Percentiles rank a stretch among this genome's conserved stretches.
phyloP scores from a whole-genome alignment of 2,797 vertebrate species.

The Rhinichthys osculus region DNA sequence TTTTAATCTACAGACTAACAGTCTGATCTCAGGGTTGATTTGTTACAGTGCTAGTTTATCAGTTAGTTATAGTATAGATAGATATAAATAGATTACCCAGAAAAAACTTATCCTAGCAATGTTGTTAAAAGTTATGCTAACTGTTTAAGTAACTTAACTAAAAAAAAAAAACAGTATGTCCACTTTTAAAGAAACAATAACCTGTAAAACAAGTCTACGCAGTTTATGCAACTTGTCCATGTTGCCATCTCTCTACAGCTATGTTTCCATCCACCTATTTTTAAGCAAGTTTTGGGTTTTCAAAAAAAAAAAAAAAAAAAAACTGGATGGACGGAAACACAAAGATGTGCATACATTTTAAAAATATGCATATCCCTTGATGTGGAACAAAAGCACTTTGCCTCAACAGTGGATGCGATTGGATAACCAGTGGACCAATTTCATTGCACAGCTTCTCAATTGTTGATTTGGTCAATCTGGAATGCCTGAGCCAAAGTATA shows the following conservation, averaged over 20 bases:
- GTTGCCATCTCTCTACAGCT: background rate
- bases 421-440: background rate
- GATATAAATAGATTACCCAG: background rate
- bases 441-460: background rate
- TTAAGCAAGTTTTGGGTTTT: background rate
- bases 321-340: background rate
- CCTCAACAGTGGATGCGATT: background rate
- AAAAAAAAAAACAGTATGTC: background rate
- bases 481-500: background rate
- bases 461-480: background rate
- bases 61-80: background rate
- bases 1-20: background rate
- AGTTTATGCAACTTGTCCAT: background rate
- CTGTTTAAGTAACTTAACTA: background rate
- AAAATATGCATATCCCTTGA: background rate
- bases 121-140: background rate
- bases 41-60: background rate
- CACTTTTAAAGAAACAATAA: background rate
- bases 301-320: background rate
- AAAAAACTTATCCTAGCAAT: background rate
- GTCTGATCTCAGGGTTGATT: constrained; percentile 3
- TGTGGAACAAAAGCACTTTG: background rate
- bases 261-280: background rate
- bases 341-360: background rate
- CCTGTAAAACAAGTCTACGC: background rate